Evolutionary conservation across 2,797 vertebrate species (phyloP).

Genomic region (Squalus acanthias): DNA sequence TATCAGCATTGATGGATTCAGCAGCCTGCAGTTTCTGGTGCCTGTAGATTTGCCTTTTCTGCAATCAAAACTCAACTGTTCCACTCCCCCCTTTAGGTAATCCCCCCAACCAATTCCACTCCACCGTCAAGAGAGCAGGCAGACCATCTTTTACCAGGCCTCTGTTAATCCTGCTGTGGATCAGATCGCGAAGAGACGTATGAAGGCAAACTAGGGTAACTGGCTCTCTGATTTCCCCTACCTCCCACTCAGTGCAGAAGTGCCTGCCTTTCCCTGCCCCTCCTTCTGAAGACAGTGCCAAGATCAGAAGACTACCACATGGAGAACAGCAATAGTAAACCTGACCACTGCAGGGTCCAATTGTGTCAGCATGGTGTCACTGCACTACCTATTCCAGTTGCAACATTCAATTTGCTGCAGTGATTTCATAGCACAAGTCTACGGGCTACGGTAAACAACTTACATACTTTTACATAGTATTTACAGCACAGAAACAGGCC

Average conservation of each 20-base stretch:
- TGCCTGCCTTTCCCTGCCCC: neutral
- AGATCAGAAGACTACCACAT: neutral
- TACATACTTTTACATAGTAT: neutral
- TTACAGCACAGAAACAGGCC: neutral
- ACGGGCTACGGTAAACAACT: neutral
- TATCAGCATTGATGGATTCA: neutral
- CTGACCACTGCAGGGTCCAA: neutral
- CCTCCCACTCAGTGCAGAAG: neutral
- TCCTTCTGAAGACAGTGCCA: neutral
- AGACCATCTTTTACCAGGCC: neutral
- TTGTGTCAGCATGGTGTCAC: neutral
- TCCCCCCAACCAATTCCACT: neutral
- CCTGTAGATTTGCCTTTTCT: neutral
- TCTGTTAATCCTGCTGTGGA: neutral
- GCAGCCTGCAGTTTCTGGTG: neutral
- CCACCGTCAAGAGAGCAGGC: neutral
- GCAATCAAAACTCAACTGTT: neutral
- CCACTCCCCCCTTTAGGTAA: neutral
- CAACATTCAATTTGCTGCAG: neutral
- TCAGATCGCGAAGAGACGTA: neutral
- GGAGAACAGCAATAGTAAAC: neutral
- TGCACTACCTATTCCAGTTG: neutral
- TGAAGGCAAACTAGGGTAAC: neutral
- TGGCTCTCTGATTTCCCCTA: neutral
- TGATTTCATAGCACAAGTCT: neutral